These are phyloP conservation scores for Pterocles gutturalis DNA, from an alignment of 2,113 vertebrate species.

Conservation along the genomic window DNA sequence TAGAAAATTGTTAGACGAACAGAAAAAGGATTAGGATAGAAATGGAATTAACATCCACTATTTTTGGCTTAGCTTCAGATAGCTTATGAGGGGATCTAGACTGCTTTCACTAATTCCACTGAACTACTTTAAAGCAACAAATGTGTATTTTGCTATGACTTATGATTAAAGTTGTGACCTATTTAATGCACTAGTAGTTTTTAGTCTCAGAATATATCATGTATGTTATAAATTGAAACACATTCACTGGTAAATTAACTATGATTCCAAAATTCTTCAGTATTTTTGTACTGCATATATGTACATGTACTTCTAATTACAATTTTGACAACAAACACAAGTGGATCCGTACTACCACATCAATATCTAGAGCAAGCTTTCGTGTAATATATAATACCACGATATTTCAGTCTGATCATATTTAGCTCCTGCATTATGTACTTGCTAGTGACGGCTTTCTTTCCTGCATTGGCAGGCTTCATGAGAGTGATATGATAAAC, in stretches of 20 bases:
- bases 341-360: not conserved
- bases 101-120: constrained; percentile 75
- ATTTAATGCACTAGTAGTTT: constrained; percentile 46
- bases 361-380: not conserved
- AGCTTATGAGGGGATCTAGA: constrained; percentile 73
- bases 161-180: constrained; percentile 71
- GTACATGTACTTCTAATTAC: not conserved
- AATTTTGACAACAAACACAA: not conserved
- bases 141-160: constrained; percentile 60
- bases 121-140: constrained; percentile 72
- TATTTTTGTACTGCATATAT: not conserved
- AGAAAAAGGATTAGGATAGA: constrained; percentile 71
- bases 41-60: constrained; percentile 78
- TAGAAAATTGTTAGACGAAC: constrained; percentile 51
- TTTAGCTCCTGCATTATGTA: not conserved
- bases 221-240: not conserved
- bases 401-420: not conserved
- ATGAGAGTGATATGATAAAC: not conserved
- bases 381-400: not conserved
- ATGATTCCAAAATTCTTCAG: not conserved
- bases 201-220: not conserved
- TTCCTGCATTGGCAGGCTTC: not conserved
- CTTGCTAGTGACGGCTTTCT: not conserved
- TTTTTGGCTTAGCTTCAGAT: constrained; percentile 78
- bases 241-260: not conserved